Evolutionary conservation across 2,113 vertebrate genomes (phyloP), one percentile per base, ranked within the genome.

Genomic region (Bucco capensis): DNA sequence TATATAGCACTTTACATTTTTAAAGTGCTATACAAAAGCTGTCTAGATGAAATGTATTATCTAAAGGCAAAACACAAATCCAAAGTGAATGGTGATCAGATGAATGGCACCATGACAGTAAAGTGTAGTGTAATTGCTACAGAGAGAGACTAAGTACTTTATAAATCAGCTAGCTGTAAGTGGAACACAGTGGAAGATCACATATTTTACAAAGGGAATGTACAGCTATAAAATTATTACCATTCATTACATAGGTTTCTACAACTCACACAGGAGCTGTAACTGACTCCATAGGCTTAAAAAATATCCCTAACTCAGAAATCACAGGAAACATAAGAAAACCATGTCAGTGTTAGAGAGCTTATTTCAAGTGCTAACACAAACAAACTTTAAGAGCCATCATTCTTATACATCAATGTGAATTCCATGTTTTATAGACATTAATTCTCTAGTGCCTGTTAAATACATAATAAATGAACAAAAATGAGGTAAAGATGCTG

Each of bases 381-480:
- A 40, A 19, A 27, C 62, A 71, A 28, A 49, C 57, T 83, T 78
- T 47, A n/a, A 60, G 70, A 81, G 42, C 8, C n/a, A 67, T 40
- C 38, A 72, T 6, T 58, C 56, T 98, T 97, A 99, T 16, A 99
- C 98, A 65, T 99, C 98, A 46, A 99, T 98, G 88, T 6, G 97
- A 77, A 99, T 97, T 27, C 98, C 98, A 28, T 99, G 98, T 95
- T 99, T 99, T 94, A 98, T 98, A 72, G 98, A 98, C 97, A 99
- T 98, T 89, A 98, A 95, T 89, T 99, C 98, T 83, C 98, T 98
- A 62, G 99, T 98, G 46, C 99, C 99, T 1, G 98, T 99, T 93
- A 99, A 97, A 92, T 98, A 98, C 99, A 99, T 99, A 88, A 98
- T 83, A 78, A 99, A 98, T 1, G 98, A 99, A 86, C 99, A 99